Evolutionary conservation across 2,113 vertebrate species (phyloP), one percentile per base, ranked within the genome.

Genomic region (Urocolius indicus): DNA sequence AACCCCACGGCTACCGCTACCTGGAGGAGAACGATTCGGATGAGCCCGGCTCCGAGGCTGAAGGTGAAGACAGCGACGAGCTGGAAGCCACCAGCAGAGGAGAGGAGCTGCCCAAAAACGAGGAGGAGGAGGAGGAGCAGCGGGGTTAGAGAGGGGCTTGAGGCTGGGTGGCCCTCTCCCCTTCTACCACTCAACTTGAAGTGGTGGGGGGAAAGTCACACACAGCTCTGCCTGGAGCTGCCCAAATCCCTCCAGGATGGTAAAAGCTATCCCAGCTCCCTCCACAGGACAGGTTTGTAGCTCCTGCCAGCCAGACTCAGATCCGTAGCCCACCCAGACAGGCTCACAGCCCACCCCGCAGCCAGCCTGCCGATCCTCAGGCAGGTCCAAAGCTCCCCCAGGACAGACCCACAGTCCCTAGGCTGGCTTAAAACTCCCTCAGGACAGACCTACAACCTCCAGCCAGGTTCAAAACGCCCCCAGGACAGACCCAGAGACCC

Each of bases 11-110:
- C 27, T 99, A 99, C 96, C 98, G 99, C 73, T 99, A 99, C 96
- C 87, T 99, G 94, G 99, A 99, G 78, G 99, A 99, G 27, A 98
- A 99, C 30, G 98, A 99, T 97, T 99, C 99, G 0, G 99, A 99
- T 6, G 99, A 99, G 95, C 98, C 98, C 0, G 99, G 98, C 57
- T 97, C 97, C 0, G 98, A 98, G 3, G 89, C 59, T 1, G 0
- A 21, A 84, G 79, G 96, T 95, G 0, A 73, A 86, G 30, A 65
- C 2, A 48, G 61, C 82, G 43, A 3, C 7, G 93, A 96, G 10
- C 65, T 79, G 1, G 89, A 93, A 17, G 89, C 73, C 15, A 68
- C 90, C 23, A 91, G 90, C 0, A 1, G 23, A 6, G 45, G 23
- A 6, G 45, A 74, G 14, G 96, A 89, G 97, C 96, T 6, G 96